Conservation (phyloP, 2,888 invertebrate genomes). For the Dicyrtoma fusca region DNA sequence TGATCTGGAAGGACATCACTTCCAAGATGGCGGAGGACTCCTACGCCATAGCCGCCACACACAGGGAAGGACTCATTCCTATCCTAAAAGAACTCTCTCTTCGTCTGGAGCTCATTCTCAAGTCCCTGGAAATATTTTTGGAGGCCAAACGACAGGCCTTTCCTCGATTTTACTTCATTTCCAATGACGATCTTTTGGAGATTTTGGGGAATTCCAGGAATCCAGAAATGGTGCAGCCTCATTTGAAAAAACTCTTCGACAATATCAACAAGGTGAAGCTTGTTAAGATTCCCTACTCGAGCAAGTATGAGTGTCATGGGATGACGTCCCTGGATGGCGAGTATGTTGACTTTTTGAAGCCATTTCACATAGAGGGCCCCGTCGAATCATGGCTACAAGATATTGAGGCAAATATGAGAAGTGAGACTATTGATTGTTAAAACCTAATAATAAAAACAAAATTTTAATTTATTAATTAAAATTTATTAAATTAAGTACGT, state of each 20-base stretch:
- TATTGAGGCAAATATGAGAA: constrained; percentile 61
- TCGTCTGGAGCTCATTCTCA: constrained; percentile 77
- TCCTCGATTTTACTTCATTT: constrained; percentile 80
- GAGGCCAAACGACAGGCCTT: constrained; percentile 87
- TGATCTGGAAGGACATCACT: constrained; percentile 72
- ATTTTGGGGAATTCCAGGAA: constrained; percentile 84
- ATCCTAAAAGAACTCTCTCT: constrained; percentile 72
- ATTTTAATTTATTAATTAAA: too few species aligned
- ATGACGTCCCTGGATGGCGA: constrained; percentile 87
- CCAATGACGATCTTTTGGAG: constrained; percentile 80
- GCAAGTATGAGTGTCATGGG: constrained; percentile 61
- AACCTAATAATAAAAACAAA: too few species aligned
- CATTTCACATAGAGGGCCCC: constrained; percentile 74
- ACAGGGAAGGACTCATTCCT: constrained; percentile 59
- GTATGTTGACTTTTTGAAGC: constrained; percentile 72
- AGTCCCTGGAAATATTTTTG: constrained; percentile 81
- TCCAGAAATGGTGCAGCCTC: constrained; percentile 80
- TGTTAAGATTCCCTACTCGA: constrained; percentile 64
- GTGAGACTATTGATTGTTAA: too few species aligned
- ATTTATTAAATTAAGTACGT: too few species aligned
- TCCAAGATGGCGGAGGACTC: constrained; percentile 59
- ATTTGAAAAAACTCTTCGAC: constrained; percentile 86
- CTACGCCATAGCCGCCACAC: constrained; percentile 61
- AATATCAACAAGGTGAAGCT: constrained; percentile 76
- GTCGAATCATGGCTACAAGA: constrained; percentile 72